Percentiles rank a stretch among this genome's conserved stretches.
Evolutionary conservation across 2,797 vertebrate species (phyloP).

Genomic region (Acrocephalus scirpaceus): DNA sequence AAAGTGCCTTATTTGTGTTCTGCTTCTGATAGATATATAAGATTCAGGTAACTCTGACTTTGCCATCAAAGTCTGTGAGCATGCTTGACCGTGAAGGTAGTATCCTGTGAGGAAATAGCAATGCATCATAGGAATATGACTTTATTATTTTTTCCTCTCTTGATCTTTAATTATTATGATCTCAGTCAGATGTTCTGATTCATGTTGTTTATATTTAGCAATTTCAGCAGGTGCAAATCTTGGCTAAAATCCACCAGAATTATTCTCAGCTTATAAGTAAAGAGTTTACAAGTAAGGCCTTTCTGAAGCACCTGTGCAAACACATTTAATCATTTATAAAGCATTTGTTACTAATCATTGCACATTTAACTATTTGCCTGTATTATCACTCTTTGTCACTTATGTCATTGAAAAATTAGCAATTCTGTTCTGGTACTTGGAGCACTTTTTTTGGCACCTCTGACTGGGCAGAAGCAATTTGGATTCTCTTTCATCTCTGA

Average conservation of each 20-base stretch:
- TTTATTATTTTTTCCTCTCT: neutral
- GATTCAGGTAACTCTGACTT: neutral
- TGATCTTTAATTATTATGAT: neutral
- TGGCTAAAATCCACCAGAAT: neutral
- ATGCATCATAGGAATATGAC: neutral
- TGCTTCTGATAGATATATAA: neutral
- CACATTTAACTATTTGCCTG: neutral
- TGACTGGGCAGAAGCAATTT: neutral
- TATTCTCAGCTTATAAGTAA: neutral
- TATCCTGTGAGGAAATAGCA: neutral
- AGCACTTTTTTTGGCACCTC: neutral
- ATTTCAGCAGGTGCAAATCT: constrained; percentile 26
- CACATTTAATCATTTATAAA: neutral
- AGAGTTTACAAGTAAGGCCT: neutral
- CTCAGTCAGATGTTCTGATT: neutral
- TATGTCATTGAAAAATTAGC: neutral
- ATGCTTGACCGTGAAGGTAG: neutral
- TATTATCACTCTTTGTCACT: neutral
- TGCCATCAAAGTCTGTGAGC: neutral
- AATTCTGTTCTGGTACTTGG: neutral
- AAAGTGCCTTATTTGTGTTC: neutral
- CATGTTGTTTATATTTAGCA: neutral
- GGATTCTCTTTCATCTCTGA: neutral
- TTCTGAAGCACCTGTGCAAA: constrained; percentile 1
- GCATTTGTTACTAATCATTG: neutral